phyloP scores from a whole-genome alignment of 2,888 invertebrate genomes.

The Caenorhabditis sp. region DNA sequence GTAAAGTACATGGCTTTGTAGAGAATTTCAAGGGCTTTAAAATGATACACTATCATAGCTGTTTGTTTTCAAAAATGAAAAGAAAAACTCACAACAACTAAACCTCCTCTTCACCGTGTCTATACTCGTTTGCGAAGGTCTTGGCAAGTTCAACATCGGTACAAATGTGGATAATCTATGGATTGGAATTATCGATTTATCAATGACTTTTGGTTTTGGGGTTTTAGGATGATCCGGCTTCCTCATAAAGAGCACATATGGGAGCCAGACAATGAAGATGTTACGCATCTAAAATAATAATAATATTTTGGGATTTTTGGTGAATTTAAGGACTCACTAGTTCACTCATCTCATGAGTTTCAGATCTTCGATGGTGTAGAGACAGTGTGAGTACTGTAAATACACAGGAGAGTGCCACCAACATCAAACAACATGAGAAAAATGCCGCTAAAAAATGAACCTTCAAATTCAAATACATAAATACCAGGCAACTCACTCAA shows the following conservation, averaged over 20 bases:
- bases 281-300: slow-evolving; percentile 42
- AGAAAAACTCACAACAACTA: not conserved
- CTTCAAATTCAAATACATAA: not conserved
- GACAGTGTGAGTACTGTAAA: slow-evolving; percentile 54
- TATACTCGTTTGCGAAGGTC: slow-evolving; percentile 24
- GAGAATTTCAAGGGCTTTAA: no score
- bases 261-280: slow-evolving; percentile 55
- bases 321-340: slow-evolving; percentile 13
- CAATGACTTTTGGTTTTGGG: slow-evolving; percentile 51
- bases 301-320: no score
- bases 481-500: slow-evolving; percentile 22
- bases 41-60: no score
- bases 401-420: slow-evolving; percentile 56
- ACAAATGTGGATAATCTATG: slow-evolving; percentile 45
- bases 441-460: slow-evolving; percentile 48
- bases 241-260: slow-evolving; percentile 50
- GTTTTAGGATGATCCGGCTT: slow-evolving; percentile 54
- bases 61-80: no score
- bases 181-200: slow-evolving; percentile 48
- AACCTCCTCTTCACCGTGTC: not conserved
- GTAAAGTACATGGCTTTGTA: no score
- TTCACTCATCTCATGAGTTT: slow-evolving; percentile 47
- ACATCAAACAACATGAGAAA: slow-evolving; percentile 57
- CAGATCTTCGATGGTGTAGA: slow-evolving; percentile 48
- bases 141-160: slow-evolving; percentile 43